Evolutionary conservation across 2,113 vertebrate genomes (phyloP), one percentile per base, ranked within the genome.

Genomic region (Kryptolebias marmoratus): DNA sequence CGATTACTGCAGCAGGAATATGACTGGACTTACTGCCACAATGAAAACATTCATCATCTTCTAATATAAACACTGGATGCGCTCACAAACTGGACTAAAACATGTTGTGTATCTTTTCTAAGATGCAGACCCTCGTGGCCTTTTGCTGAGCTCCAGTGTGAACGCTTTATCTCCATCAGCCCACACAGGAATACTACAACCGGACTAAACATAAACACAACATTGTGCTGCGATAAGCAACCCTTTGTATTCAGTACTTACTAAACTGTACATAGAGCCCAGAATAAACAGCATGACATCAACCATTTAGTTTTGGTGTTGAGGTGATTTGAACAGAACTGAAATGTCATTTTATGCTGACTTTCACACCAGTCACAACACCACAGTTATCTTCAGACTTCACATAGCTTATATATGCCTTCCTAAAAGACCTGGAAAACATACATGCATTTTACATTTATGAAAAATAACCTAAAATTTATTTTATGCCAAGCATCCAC

Each of bases 161-260:
- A 72, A 74, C 52, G 56, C 52, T 59, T 75, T 42, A 65, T 67
- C 74, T 80, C 71, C 63, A 61, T 79, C 79, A 68, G 74, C 87
- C 85, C 77, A 83, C 84, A 83, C 81, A 77, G 55, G 64, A 76
- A 73, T 63, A 77, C 54, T 18, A 78, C 71, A 83, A 77, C 81
- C 75, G 78, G 64, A 64, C 39, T 63, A 55, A 55, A 79, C 82
- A 90, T 71, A 88, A 80, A 66, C 68, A 75, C 78, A 83, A 80
- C 88, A 77, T 83, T 90, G 88, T 90, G 56, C 75, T 79, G 60
- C 55, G 74, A 85, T 73, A 77, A 85, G 64, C 42, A 72, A 62
- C n/a, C 66, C 82, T 75, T 88, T 90, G 86, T 90, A 53, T 65
- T 53, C 42, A 42, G 54, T 73, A 65, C 49, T 64, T 28, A 47